Conservation (phyloP, 2,113 vertebrate species). For the Prochilodus magdalenae region DNA sequence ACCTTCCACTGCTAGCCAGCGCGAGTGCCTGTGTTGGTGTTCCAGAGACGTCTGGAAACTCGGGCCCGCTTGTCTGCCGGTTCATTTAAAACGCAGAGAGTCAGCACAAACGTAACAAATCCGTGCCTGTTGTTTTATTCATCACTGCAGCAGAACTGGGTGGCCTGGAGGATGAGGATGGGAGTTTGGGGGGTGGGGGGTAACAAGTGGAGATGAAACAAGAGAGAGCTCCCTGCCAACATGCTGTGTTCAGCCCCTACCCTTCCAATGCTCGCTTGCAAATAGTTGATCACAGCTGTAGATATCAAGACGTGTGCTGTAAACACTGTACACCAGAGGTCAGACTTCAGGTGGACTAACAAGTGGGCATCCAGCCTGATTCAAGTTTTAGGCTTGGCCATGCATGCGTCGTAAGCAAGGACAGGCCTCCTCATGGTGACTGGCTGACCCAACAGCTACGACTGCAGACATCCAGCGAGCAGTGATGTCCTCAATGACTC, state of each 20-base stretch:
- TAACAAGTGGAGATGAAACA: conserved; percentile 31
- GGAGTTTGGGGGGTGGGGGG: background rate
- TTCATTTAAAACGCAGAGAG: conserved; percentile 72
- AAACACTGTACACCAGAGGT: background rate
- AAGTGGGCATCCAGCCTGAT: background rate
- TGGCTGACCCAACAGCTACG: too few relatives aligned
- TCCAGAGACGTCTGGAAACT: conserved; percentile 55
- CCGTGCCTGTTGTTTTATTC: conserved; percentile 79
- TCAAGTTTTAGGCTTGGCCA: too few relatives aligned
- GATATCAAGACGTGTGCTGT: conserved; percentile 5
- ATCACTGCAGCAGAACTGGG: conserved; percentile 72
- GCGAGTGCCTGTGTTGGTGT: conserved; percentile 11
- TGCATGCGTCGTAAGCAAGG: too few relatives aligned
- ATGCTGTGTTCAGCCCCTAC: background rate
- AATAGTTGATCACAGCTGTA: background rate
- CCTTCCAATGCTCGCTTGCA: background rate
- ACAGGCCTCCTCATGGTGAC: too few relatives aligned
- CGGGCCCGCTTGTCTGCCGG: conserved; percentile 53
- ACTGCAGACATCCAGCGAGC: too few relatives aligned
- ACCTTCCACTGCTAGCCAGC: conserved; percentile 44
- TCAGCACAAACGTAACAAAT: conserved; percentile 71
- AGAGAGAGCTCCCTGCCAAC: conserved; percentile 1
- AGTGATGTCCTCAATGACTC: too few relatives aligned
- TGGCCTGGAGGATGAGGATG: conserved; percentile 64
- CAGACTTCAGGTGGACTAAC: conserved; percentile 21